Evolutionary conservation across 2,113 vertebrate genomes (phyloP).

Genomic region (Engraulis encrasicolus): DNA sequence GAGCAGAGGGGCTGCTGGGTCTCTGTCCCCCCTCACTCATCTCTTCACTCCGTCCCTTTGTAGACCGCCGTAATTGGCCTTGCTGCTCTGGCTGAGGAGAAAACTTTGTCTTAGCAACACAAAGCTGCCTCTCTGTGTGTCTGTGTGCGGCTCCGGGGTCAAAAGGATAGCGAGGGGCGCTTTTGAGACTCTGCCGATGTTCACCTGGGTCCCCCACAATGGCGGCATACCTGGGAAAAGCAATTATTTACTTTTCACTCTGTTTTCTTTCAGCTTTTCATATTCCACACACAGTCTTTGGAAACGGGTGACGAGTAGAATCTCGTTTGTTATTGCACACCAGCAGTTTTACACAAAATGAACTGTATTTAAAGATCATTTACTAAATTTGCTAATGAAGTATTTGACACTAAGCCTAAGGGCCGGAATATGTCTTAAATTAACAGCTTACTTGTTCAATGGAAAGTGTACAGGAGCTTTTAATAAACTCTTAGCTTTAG

Average conservation of each 20-base stretch:
- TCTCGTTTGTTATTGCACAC: too few species aligned
- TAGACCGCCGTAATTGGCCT: constrained; percentile 40
- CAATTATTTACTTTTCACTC: constrained; percentile 47
- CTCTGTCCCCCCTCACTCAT: constrained; percentile 39
- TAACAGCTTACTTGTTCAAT: too few species aligned
- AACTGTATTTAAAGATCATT: too few species aligned
- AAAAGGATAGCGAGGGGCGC: constrained; percentile 50
- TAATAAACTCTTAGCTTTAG: too few species aligned
- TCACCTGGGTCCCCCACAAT: constrained; percentile 22
- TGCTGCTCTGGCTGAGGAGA: constrained; percentile 28
- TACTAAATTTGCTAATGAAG: too few species aligned
- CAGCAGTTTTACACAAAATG: too few species aligned
- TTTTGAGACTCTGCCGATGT: constrained; percentile 9
- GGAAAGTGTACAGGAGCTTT: too few species aligned
- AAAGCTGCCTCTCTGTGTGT: constrained; percentile 52
- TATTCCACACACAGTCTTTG: constrained; percentile 1
- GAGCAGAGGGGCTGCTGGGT: too few species aligned
- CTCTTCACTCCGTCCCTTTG: constrained; percentile 40
- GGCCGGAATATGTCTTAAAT: too few species aligned
- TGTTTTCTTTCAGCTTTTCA: constrained; percentile 32
- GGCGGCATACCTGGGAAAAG: constrained; percentile 40
- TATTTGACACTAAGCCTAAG: too few species aligned
- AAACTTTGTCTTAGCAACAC: constrained; percentile 45
- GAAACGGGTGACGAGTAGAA: too few species aligned
- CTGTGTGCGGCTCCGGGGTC: constrained; percentile 49